These are phyloP conservation scores for Heterochromis multidens DNA, from an alignment of 2,113 vertebrate genomes.

Conservation along the genomic window DNA sequence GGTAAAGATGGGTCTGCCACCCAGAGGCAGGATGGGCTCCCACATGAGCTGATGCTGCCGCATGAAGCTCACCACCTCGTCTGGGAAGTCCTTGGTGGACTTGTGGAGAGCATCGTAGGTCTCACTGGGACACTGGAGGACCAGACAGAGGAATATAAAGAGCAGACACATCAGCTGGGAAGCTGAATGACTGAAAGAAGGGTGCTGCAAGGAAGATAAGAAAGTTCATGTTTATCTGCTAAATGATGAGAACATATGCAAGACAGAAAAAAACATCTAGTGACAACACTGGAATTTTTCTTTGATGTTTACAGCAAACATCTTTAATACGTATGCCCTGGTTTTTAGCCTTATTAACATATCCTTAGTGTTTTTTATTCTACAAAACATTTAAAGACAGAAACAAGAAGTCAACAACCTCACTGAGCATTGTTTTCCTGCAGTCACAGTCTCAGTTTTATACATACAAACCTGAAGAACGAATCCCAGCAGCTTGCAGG, in stretches of 20 bases:
- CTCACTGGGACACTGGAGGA: slow-evolving; percentile 83
- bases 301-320: rapidly evolving
- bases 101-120: slow-evolving; percentile 81
- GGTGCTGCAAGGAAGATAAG: rapidly evolving
- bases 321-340: not conserved
- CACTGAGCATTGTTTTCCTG: not conserved
- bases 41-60: slow-evolving; percentile 87
- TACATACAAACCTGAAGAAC: too few species aligned
- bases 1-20: slow-evolving; percentile 73
- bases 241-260: not conserved
- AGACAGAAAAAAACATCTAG: not conserved
- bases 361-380: not conserved
- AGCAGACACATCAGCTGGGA: not conserved
- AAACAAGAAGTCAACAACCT: not conserved
- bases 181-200: not conserved
- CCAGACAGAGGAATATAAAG: not conserved
- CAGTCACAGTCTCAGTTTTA: not conserved
- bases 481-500: too few species aligned
- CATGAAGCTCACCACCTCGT: slow-evolving; percentile 87
- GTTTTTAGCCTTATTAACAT: not conserved
- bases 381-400: not conserved
- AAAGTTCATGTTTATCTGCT: not conserved
- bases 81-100: slow-evolving; percentile 84
- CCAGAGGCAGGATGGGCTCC: slow-evolving; percentile 80
- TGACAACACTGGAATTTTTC: not conserved